Evolutionary conservation across 2,797 vertebrate species (phyloP), one percentile per base, ranked within the genome.

Genomic region (Eremophila alpestris): DNA sequence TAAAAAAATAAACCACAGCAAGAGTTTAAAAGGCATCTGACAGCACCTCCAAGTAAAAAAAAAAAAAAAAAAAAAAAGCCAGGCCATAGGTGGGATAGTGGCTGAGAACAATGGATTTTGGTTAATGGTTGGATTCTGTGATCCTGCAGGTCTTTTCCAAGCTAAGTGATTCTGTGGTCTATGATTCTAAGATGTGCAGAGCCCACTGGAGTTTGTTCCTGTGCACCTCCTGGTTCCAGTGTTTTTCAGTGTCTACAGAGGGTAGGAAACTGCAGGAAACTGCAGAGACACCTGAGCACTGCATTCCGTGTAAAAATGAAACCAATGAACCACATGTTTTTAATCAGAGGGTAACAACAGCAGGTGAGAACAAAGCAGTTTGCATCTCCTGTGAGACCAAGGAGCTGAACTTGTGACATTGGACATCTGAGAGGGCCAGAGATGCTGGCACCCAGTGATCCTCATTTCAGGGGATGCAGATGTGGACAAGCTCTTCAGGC

Each of bases 301-400:
- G 46, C 80, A 65, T 60, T 78, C 86, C 36, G 48, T 38, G 49
- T 55, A 80, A 94, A 92, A 94, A 51, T 68, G 95, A 96, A 96
- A 96, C 91, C 30, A 64, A 80, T 87, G 38, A 89, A 56, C 73
- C 60, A 38, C 70, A 26, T n/a, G 58, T 60, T 90, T 94, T 89
- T 68, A 24, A 79, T 60, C 75, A 68, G 56, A 87, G 29, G 11
- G 55, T 54, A 74, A 54, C 55, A 89, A 69, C 75, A 94, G 64
- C 2, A 1, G 24, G 34, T 74, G 52, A 88, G 87, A 96, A 67
- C 78, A 92, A 87, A 83, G 41, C 21, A 77, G 74, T 16, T 52
- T 76, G 81, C 63, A 43, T 22, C 56, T 92, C 24, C 75, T 58
- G 49, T 54, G 69, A 71, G 89, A 30, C 32, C 56, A 43, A 89